Evolutionary conservation across 2,113 vertebrate species (phyloP).

Genomic region (Mesocricetus auratus): DNA sequence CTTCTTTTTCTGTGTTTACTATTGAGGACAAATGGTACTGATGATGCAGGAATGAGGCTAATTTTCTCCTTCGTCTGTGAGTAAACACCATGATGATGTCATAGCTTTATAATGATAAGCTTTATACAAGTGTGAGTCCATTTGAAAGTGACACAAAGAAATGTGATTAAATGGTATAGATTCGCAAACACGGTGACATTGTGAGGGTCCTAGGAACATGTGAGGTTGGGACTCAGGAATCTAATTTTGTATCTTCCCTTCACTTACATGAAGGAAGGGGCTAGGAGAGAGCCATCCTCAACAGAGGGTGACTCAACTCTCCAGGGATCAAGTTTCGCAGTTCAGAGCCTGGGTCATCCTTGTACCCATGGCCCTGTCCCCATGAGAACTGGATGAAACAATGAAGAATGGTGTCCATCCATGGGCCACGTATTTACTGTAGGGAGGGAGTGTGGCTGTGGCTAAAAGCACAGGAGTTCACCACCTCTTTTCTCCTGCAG

Average conservation of each 20-base stretch:
- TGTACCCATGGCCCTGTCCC: neutral
- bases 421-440: fast-evolving
- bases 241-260: neutral
- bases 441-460: neutral
- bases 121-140: neutral
- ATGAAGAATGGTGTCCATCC: neutral
- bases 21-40: neutral
- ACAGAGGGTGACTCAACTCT: neutral
- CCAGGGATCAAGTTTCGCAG: neutral
- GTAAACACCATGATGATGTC: neutral
- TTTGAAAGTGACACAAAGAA: neutral
- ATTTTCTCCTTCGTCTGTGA: neutral
- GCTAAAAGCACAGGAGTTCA: too few relatives aligned
- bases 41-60: neutral
- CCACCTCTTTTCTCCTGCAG: neutral
- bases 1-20: conserved; percentile 28
- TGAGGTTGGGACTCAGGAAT: neutral
- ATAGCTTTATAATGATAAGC: neutral
- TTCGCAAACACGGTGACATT: neutral
- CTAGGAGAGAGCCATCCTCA: neutral
- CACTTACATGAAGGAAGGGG: neutral
- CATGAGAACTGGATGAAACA: neutral
- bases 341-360: neutral
- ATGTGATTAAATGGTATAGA: too few relatives aligned
- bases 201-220: too few relatives aligned